Evolutionary conservation across 2,888 invertebrate species (phyloP).

Genomic region (Zelleria hepariella): DNA sequence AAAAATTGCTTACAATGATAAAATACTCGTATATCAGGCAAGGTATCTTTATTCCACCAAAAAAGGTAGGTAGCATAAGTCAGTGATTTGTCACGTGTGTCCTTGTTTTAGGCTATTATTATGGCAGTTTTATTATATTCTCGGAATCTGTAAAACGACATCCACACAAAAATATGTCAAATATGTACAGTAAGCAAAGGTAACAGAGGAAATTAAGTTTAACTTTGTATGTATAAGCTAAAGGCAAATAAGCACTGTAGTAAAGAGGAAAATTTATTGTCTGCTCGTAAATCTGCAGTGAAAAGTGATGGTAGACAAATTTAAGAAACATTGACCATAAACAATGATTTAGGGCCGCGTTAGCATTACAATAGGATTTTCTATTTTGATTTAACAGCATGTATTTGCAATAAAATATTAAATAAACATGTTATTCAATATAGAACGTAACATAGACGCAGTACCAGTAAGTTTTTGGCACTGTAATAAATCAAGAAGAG

Average conservation of each 20-base stretch:
- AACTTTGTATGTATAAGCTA: background rate
- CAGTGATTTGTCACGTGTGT: background rate
- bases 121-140: conserved; percentile 7
- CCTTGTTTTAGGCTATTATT: background rate
- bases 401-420: background rate
- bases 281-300: background rate
- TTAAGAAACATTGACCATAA: conserved; percentile 1
- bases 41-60: background rate
- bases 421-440: background rate
- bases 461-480: background rate
- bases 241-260: background rate
- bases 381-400: background rate
- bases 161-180: background rate
- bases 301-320: background rate
- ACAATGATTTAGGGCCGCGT: background rate
- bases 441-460: background rate
- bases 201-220: background rate
- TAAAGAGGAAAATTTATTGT: background rate
- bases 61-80: background rate
- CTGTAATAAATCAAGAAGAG: too few relatives aligned
- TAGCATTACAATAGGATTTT: background rate
- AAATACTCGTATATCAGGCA: background rate
- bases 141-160: background rate
- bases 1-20: background rate
- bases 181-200: background rate